A percentile compares a stretch with the other conserved stretches of the same genome.
Conservation (phyloP, 2,888 invertebrate genomes). For the Entomobrya multifasciata region DNA sequence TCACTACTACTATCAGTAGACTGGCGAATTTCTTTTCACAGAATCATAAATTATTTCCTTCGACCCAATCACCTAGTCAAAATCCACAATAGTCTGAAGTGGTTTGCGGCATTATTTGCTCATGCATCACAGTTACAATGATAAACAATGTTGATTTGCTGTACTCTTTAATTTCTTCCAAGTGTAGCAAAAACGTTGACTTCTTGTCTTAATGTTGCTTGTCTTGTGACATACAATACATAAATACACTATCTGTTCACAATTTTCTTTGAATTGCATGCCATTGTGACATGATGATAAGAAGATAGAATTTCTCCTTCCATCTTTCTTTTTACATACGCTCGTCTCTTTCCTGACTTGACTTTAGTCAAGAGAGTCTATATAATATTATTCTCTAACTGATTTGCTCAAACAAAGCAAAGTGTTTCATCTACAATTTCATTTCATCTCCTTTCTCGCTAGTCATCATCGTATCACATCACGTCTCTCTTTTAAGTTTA, state of each 20-base stretch:
- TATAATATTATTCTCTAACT: slow-evolving; percentile 60
- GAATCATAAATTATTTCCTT: too few relatives aligned
- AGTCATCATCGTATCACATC: slow-evolving; percentile 20
- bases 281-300: slow-evolving; percentile 14
- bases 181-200: not conserved
- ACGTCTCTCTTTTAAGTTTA: slow-evolving; percentile 61
- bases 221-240: not conserved
- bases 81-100: too few relatives aligned
- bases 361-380: too few relatives aligned
- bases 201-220: too few relatives aligned
- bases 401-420: slow-evolving; percentile 66
- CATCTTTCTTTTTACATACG: too few relatives aligned
- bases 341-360: slow-evolving; percentile 5
- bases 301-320: not conserved
- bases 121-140: not conserved
- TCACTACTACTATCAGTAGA: too few relatives aligned
- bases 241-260: not conserved
- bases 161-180: not conserved
- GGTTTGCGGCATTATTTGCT: slow-evolving; percentile 9
- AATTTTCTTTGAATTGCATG: slow-evolving; percentile 9
- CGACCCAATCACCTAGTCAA: too few relatives aligned
- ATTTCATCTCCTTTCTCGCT: slow-evolving; percentile 56
- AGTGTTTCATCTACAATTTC: slow-evolving; percentile 72
- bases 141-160: not conserved
- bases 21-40: too few relatives aligned